Evolutionary conservation across 2,113 vertebrate genomes (phyloP).

Genomic region (Pterocles burchelli): DNA sequence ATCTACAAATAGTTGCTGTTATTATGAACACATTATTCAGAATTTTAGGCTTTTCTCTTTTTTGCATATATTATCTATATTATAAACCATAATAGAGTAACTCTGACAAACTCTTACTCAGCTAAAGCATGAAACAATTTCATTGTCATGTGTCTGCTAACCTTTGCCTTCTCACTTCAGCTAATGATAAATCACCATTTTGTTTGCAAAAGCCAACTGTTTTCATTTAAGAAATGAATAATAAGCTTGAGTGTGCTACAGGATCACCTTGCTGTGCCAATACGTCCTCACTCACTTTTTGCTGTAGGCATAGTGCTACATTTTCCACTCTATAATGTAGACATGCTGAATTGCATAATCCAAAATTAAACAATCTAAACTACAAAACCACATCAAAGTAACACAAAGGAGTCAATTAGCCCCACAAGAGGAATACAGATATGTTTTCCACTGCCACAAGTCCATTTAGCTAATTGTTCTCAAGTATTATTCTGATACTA

Average conservation of each 20-base stretch:
- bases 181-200: neutral
- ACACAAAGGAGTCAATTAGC: neutral
- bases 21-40: neutral
- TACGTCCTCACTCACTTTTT: neutral
- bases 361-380: conserved; percentile 32
- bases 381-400: conserved; percentile 42
- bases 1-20: neutral
- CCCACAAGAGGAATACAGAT: conserved; percentile 13
- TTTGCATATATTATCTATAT: neutral
- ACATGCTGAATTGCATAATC: conserved; percentile 13
- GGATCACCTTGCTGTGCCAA: neutral
- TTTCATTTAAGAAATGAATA: conserved; percentile 19
- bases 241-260: neutral
- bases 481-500: neutral
- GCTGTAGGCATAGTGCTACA: neutral
- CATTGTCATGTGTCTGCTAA: neutral
- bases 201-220: neutral
- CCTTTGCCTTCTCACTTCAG: neutral
- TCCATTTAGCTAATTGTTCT: neutral
- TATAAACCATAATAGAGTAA: neutral
- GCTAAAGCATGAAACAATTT: neutral
- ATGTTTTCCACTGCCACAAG: neutral
- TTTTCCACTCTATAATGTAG: conserved; percentile 14
- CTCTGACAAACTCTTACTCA: neutral
- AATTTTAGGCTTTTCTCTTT: neutral